Conservation (phyloP, 2,888 invertebrate species). For the Chydorus sphaericus region DNA sequence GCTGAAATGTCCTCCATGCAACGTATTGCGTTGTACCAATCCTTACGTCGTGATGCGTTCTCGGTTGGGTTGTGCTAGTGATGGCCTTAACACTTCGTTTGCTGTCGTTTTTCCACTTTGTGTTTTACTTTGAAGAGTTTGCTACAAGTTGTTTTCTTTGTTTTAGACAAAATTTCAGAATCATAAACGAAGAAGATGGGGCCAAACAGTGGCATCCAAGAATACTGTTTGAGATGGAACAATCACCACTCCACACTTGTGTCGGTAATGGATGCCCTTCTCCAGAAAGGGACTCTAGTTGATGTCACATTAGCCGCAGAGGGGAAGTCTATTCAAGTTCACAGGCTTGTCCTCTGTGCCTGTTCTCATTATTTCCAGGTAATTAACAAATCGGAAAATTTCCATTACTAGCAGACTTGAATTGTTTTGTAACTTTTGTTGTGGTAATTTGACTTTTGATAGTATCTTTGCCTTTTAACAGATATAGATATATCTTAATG, state of each 20-base stretch:
- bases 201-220: constrained; percentile 12
- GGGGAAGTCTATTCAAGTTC: constrained; percentile 14
- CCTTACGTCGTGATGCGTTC: too few species aligned
- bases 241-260: constrained; percentile 15
- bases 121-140: too few species aligned
- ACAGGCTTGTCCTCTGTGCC: constrained; percentile 14
- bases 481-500: too few species aligned
- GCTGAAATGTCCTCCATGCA: too few species aligned
- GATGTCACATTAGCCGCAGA: constrained; percentile 15
- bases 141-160: too few species aligned
- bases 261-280: constrained; percentile 13
- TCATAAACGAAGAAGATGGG: not conserved
- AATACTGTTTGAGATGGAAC: constrained; percentile 16
- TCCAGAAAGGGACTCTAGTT: constrained; percentile 12
- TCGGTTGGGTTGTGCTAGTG: too few species aligned
- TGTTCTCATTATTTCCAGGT: constrained; percentile 15
- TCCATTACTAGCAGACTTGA: not conserved
- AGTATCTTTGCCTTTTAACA: not conserved
- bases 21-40: too few species aligned
- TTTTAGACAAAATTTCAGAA: too few species aligned
- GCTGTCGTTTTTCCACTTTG: too few species aligned
- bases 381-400: not conserved
- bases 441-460: not conserved
- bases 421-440: not conserved
- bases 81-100: too few species aligned